Evolutionary conservation across 35 echinoderm and acorn worm species (phyloP).

Genomic region (Stichopus chloronotus): DNA sequence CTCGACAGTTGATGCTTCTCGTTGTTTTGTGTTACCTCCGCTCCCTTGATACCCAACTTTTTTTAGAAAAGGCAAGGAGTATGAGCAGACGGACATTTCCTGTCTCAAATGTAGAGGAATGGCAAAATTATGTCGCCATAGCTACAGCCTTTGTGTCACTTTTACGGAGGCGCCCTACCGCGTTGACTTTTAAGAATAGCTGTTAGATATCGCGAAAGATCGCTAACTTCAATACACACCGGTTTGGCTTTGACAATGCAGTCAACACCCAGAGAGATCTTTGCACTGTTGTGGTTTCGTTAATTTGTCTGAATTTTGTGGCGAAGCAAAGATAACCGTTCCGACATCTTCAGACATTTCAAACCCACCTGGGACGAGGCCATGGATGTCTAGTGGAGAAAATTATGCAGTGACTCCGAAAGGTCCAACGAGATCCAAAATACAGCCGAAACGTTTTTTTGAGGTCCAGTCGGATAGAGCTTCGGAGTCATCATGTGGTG

Average conservation of each 20-base stretch:
- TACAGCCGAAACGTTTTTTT: too few relatives aligned
- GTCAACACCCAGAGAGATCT: background rate
- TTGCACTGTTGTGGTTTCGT: conserved; percentile 29
- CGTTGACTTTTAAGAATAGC: background rate
- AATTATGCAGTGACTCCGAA: background rate
- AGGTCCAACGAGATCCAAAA: too few relatives aligned
- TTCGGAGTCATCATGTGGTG: background rate
- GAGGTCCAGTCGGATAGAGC: background rate
- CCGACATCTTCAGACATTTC: background rate
- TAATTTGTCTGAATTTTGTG: conserved; percentile 6
- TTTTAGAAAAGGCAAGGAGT: background rate
- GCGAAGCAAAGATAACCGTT: background rate
- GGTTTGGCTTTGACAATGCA: background rate
- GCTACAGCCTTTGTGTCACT: conserved; percentile 5
- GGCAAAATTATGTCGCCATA: conserved; percentile 10
- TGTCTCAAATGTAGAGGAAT: background rate
- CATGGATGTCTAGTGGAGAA: background rate
- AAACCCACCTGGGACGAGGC: background rate
- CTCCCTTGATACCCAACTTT: background rate
- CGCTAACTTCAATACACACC: conserved; percentile 5
- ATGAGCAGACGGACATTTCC: background rate
- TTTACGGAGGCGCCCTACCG: conserved; percentile 21
- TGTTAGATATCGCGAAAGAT: background rate
- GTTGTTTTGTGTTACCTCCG: background rate
- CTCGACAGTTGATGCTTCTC: background rate